phyloP scores from a whole-genome alignment of 2,888 invertebrate species.

The Ophion ellenae region DNA sequence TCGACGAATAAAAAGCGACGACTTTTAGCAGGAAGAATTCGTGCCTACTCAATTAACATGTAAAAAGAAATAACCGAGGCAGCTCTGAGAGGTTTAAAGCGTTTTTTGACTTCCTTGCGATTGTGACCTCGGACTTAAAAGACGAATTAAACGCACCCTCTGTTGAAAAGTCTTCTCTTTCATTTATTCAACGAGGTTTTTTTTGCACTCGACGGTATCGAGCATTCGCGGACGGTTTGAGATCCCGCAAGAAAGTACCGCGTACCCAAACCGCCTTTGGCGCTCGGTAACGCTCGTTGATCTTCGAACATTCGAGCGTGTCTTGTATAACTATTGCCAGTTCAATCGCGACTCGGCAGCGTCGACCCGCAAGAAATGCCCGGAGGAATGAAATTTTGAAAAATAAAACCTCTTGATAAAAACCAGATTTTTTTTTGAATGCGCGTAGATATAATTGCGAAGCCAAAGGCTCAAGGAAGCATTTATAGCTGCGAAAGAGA shows the following conservation, averaged over 20 bases:
- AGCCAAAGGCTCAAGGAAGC: too few species aligned
- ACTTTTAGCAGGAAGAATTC: background rate
- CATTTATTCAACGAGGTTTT: background rate
- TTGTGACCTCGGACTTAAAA: too few species aligned
- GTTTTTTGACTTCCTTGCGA: background rate
- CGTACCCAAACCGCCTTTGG: background rate
- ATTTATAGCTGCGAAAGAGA: too few species aligned
- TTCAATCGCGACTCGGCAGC: too few species aligned
- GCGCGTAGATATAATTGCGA: too few species aligned
- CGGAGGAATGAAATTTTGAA: too few species aligned
- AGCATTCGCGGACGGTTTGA: background rate
- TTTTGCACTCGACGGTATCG: constrained; percentile 13
- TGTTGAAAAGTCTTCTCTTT: too few species aligned
- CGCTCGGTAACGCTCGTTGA: background rate
- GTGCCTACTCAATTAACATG: background rate
- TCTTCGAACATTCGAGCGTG: background rate
- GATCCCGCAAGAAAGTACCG: constrained; percentile 7
- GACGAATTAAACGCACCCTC: too few species aligned
- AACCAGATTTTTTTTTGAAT: too few species aligned
- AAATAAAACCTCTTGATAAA: too few species aligned
- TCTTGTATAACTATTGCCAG: background rate
- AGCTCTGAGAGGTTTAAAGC: background rate
- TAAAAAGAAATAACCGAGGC: background rate
- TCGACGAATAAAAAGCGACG: too few species aligned
- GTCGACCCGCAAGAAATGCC: too few species aligned